A percentile compares a stretch with the other conserved stretches of the same genome.
phyloP scores from a whole-genome alignment of 2,113 vertebrate species.

The Paralichthys olivaceus region DNA sequence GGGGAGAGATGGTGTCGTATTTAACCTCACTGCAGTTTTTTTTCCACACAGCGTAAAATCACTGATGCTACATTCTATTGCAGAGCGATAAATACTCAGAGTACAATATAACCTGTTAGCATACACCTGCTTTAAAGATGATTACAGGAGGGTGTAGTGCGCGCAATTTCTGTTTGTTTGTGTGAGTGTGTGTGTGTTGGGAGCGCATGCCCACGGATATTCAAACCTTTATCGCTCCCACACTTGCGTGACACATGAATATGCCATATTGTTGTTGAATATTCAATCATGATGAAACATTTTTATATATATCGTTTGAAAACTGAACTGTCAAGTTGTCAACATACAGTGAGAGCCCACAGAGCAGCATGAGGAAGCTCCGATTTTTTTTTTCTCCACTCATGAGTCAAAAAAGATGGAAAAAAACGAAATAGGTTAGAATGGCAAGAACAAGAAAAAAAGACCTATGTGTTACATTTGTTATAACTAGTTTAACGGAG shows the following conservation, averaged over 20 bases:
- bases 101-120: conserved; percentile 56
- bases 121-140: conserved; percentile 51
- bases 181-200: conserved; percentile 14
- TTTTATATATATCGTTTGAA: conserved; percentile 1
- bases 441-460: conserved; percentile 43
- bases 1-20: conserved; percentile 57
- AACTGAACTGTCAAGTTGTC: conserved; percentile 52
- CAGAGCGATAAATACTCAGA: conserved; percentile 72
- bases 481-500: conserved; percentile 19
- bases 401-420: conserved; percentile 9
- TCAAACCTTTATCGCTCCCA: conserved; percentile 41
- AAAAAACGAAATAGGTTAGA: conserved; percentile 27
- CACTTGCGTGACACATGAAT: conserved; percentile 22
- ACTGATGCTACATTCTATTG: conserved; percentile 82
- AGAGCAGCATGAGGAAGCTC: conserved; percentile 38
- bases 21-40: conserved; percentile 68
- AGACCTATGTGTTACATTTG: conserved; percentile 34
- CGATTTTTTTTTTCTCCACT: background rate
- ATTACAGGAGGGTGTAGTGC: conserved; percentile 45
- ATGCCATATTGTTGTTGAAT: conserved; percentile 15
- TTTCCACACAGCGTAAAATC: conserved; percentile 60
- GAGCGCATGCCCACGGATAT: conserved; percentile 43
- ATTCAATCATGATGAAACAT: conserved; percentile 16
- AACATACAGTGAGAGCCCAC: conserved; percentile 34
- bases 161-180: conserved; percentile 15